Evolutionary conservation across 2,888 invertebrate genomes (phyloP).

Genomic region (Drosophila demipolita): DNA sequence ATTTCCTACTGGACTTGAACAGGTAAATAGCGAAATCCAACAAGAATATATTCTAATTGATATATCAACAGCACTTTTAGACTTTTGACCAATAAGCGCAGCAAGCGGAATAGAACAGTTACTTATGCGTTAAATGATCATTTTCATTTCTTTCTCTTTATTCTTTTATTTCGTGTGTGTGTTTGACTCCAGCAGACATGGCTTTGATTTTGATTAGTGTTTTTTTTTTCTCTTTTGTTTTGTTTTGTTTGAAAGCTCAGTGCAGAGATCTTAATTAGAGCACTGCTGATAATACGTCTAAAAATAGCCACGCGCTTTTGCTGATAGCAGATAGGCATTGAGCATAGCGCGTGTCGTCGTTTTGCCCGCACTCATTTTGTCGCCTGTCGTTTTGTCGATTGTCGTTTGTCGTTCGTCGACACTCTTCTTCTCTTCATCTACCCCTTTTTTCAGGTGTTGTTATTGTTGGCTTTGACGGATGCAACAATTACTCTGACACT

Average conservation of each 20-base stretch:
- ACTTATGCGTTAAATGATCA: conserved; percentile 21
- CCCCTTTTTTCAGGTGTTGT: not conserved
- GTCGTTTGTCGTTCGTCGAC: not conserved
- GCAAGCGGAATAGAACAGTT: conserved; percentile 3
- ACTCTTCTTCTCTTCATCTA: not conserved
- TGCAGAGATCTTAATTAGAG: conserved; percentile 77
- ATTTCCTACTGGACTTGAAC: conserved; percentile 44
- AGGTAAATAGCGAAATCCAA: conserved; percentile 59
- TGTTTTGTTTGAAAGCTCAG: conserved; percentile 58
- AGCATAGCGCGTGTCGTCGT: conserved; percentile 54
- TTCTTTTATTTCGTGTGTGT: conserved; percentile 10
- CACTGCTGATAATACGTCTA: conserved; percentile 73
- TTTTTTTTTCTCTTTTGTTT: not conserved
- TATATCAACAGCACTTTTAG: not conserved
- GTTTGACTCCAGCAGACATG: conserved; percentile 11
- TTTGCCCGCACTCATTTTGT: conserved; percentile 15
- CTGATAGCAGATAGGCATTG: conserved; percentile 61
- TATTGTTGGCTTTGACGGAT: not conserved
- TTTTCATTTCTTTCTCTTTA: not conserved
- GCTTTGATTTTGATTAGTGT: conserved; percentile 56
- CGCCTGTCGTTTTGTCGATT: conserved; percentile 14
- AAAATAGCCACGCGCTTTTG: conserved; percentile 56
- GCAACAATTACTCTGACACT: not conserved
- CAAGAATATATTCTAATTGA: not conserved
- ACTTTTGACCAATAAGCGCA: conserved; percentile 35